These are phyloP conservation scores for Lytechinus pictus DNA, from an alignment of 35 echinoderm and acorn worm species.

Conservation along the genomic window DNA sequence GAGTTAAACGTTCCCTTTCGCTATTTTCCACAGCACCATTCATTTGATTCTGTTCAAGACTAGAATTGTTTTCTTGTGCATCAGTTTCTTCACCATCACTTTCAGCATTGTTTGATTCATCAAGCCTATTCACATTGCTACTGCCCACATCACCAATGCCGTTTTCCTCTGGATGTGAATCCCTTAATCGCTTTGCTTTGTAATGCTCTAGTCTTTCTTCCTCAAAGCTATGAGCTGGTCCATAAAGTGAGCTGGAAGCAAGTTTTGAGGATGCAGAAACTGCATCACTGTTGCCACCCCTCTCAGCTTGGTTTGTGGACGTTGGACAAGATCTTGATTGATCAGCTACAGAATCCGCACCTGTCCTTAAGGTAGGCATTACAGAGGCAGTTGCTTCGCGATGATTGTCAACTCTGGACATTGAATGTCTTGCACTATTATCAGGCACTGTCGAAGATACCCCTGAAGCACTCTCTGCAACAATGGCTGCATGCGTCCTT, in stretches of 20 bases:
- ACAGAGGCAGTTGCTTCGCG: slow-evolving; percentile 18
- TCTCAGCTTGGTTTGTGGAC: slow-evolving; percentile 33
- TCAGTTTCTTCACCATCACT: neutral
- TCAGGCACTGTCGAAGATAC: slow-evolving; percentile 36
- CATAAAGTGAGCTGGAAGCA: neutral
- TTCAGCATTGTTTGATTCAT: neutral
- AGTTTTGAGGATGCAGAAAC: neutral
- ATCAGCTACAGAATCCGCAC: neutral
- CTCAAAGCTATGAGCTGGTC: slow-evolving; percentile 6
- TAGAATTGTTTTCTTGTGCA: neutral
- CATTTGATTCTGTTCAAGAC: neutral
- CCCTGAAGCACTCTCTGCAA: slow-evolving; percentile 34
- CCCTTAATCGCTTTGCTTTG: neutral
- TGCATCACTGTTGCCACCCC: neutral
- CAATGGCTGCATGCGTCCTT: neutral
- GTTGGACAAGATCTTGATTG: neutral
- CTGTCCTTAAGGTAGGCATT: neutral
- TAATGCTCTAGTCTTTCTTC: neutral
- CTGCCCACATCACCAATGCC: slow-evolving; percentile 32
- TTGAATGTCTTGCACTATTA: neutral
- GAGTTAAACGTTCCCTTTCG: neutral
- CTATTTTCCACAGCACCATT: slow-evolving; percentile 8
- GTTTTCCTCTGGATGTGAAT: neutral
- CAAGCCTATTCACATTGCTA: slow-evolving; percentile 8
- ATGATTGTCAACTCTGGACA: neutral